These are phyloP conservation scores for Anoncus sp. DNA, from an alignment of 2,888 invertebrate species.

Conservation along the genomic window DNA sequence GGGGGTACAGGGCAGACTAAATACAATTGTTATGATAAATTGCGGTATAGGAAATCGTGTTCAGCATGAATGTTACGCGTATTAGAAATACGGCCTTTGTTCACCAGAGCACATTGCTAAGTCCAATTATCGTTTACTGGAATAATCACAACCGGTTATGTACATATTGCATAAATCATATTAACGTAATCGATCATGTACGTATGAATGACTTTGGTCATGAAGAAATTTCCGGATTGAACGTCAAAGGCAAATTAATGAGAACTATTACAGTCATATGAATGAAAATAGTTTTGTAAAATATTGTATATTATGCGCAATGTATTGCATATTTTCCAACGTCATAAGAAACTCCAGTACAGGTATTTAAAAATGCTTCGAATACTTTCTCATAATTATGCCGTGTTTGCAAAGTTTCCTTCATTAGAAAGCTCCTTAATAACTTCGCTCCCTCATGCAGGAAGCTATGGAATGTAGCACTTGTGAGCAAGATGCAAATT, in stretches of 20 bases:
- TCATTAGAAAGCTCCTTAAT: no score
- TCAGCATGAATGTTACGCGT: conserved; percentile 31
- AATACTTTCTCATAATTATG: no score
- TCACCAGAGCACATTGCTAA: conserved; percentile 26
- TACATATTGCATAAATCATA: conserved; percentile 37
- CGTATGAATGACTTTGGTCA: conserved; percentile 6
- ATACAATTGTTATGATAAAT: conserved; percentile 45
- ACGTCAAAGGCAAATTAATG: neutral
- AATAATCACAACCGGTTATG: conserved; percentile 27
- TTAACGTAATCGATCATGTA: conserved; percentile 26
- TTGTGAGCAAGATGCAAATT: no score
- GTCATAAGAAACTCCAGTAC: no score
- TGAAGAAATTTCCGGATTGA: conserved; percentile 1
- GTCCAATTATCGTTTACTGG: conserved; percentile 50
- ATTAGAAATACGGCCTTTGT: conserved; percentile 44
- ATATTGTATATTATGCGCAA: neutral
- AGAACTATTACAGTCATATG: neutral
- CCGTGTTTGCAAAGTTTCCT: no score
- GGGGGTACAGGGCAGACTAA: neutral
- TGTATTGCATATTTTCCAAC: no score
- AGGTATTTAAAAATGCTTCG: no score
- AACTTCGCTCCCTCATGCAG: no score
- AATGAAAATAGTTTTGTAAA: conserved; percentile 15
- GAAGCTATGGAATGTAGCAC: no score
- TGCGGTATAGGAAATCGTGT: conserved; percentile 36